Evolutionary conservation across 2,113 vertebrate genomes (phyloP).

Genomic region (Phocoena sinus): DNA sequence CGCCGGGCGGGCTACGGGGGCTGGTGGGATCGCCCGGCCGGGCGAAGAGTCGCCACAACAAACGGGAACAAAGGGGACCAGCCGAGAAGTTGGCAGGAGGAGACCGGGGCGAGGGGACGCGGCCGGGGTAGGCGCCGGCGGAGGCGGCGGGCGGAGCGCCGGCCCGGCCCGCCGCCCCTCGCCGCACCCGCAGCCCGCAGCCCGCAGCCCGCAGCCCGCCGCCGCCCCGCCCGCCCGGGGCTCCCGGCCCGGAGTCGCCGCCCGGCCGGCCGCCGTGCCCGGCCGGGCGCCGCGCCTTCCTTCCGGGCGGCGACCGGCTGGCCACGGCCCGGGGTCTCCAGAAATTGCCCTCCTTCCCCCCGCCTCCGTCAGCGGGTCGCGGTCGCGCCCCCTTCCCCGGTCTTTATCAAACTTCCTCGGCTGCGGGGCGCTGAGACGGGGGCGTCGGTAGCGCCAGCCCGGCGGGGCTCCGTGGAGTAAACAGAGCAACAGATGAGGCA

Average conservation of each 20-base stretch:
- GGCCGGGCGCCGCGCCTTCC: neutral
- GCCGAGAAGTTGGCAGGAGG: conserved; percentile 64
- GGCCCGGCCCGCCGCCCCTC: neutral
- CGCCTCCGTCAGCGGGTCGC: neutral
- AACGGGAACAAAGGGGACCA: conserved; percentile 70
- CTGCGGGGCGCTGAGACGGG: neutral
- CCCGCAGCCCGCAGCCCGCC: neutral
- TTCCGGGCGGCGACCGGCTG: conserved; percentile 15
- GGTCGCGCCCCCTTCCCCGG: conserved; percentile 56
- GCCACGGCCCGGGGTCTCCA: neutral
- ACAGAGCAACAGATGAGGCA: conserved; percentile 72
- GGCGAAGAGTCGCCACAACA: conserved; percentile 67
- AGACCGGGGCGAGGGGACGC: conserved; percentile 16
- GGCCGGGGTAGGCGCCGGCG: conserved; percentile 29
- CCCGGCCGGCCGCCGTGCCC: neutral
- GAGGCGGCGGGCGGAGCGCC: neutral
- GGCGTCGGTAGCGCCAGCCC: neutral
- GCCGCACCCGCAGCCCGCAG: neutral
- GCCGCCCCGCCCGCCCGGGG: conserved; percentile 29
- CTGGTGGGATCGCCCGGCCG: conserved; percentile 52
- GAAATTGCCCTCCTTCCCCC: neutral
- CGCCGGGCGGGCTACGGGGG: conserved; percentile 1
- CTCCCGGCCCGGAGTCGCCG: neutral
- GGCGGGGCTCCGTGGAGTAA: conserved; percentile 29
- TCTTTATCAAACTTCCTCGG: conserved; percentile 56